Percentiles rank a stretch among this genome's conserved stretches.
Conservation (phyloP, 2,113 vertebrate genomes). For the Dendropsophus ebraccatus region DNA sequence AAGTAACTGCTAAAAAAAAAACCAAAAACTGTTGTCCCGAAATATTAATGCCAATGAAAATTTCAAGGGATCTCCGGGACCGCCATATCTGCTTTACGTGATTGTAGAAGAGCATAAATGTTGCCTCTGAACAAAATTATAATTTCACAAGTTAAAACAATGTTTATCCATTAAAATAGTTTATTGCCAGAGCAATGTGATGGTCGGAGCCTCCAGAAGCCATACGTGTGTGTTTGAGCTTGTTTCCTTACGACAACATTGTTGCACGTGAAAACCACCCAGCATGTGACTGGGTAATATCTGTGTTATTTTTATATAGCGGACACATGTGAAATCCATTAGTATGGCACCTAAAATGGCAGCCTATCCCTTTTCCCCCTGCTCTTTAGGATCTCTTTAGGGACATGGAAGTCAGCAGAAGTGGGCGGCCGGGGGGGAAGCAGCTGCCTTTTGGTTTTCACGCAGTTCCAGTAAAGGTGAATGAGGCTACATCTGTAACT, state of each 20-base stretch:
- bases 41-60: neutral
- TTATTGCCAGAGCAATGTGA: neutral
- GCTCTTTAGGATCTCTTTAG: neutral
- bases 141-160: neutral
- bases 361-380: constrained; percentile 15
- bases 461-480: constrained; percentile 47
- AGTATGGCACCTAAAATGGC: constrained; percentile 28
- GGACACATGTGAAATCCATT: constrained; percentile 43
- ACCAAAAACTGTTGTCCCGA: neutral
- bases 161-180: neutral
- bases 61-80: neutral
- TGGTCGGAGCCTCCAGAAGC: neutral
- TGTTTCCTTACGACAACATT: constrained; percentile 7
- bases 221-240: neutral
- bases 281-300: constrained; percentile 24
- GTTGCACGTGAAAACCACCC: neutral
- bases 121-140: too few relatives aligned
- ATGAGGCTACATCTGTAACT: constrained; percentile 54
- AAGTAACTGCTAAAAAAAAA: neutral
- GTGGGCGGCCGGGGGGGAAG: constrained; percentile 27
- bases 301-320: constrained; percentile 20
- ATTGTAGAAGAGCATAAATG: too few relatives aligned
- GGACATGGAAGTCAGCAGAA: constrained; percentile 15
- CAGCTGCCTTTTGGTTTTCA: constrained; percentile 43
- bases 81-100: too few relatives aligned